Base-by-base conservation (phyloP, 2,113 vertebrate species). In the Actinemys pallida region DNA sequence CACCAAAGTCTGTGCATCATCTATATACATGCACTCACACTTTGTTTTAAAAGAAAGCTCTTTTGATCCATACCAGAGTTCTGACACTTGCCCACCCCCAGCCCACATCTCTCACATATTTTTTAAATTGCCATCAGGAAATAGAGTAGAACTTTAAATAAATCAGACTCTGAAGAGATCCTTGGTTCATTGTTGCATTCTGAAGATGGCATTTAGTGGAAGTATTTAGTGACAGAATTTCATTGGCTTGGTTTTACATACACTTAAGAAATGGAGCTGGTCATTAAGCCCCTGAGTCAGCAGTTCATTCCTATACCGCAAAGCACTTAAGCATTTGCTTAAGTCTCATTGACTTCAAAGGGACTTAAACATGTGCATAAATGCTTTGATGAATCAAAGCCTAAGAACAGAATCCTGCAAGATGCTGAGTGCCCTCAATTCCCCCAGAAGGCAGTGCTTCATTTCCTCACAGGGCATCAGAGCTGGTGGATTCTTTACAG, bases 71-170 rank as follows among this genome's bases (percentile, higher is more conserved):
- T 9, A 54, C 25, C 52, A 20, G 31, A 3, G 0, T 54, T 53
- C 96, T 89, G 8, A 4, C 4, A 31, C 53, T 35, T n/a, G 35
- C 69, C 42, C 69, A 47, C 45, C 52, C 29, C 7, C 24, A 49
- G 19, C 75, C 22, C 56, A 9, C 25, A 62, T 62, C 57, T 42
- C 79, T 19, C 22, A 3, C 8, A 0, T n/a, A 27, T 27, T 76
- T 92, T 94, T 69, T 10, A 78, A 92, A 42, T 31, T n/a, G 56
- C 8, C 82, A 62, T 87, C 65, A 88, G 81, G 57, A 97, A 89
- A 81, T 1, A 81, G 3, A 95, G 57, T 27, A 87, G 92, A 93
- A 86, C n/a, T 72, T 72, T 10, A 49, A 87, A 90, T 5, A 83
- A 42, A 1, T 8, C 79, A 56, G 72, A 25, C n/a, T 52, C 84